Percentiles rank a stretch among this genome's conserved stretches.
Conservation (phyloP, 1,140 invertebrate genomes). For the Drosophila subobscura region DNA sequence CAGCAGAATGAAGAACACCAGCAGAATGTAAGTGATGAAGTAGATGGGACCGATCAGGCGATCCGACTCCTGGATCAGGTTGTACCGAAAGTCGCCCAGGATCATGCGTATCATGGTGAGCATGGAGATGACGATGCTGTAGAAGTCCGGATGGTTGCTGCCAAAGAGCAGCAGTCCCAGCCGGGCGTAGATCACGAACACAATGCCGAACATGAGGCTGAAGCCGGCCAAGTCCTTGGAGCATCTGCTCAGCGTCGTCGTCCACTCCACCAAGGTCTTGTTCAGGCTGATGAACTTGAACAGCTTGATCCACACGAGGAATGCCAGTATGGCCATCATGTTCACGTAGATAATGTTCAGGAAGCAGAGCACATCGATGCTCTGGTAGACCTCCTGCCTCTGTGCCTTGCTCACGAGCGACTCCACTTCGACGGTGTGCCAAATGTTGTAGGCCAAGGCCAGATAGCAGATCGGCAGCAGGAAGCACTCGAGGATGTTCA, state of each 20-base stretch:
- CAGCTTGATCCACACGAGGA: slow-evolving; percentile 78
- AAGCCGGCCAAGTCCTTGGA: slow-evolving; percentile 90
- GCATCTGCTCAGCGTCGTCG: slow-evolving; percentile 87
- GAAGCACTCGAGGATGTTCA: slow-evolving; percentile 57
- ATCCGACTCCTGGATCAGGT: slow-evolving; percentile 88
- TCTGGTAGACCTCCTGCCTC: slow-evolving; percentile 15
- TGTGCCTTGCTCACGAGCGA: not conserved
- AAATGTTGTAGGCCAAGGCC: slow-evolving; percentile 64
- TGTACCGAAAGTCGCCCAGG: slow-evolving; percentile 92
- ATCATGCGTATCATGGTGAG: slow-evolving; percentile 91
- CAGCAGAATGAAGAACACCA: slow-evolving; percentile 92
- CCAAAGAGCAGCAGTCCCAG: slow-evolving; percentile 89
- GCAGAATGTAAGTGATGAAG: slow-evolving; percentile 91
- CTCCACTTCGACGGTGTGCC: slow-evolving; percentile 45
- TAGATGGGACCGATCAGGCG: slow-evolving; percentile 91
- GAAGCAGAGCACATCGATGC: slow-evolving; percentile 57
- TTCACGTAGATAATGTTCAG: slow-evolving; percentile 68
- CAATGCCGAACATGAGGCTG: slow-evolving; percentile 92
- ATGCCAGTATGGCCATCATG: slow-evolving; percentile 71
- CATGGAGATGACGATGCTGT: slow-evolving; percentile 86
- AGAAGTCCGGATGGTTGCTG: slow-evolving; percentile 87
- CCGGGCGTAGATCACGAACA: slow-evolving; percentile 91
- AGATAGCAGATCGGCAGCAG: slow-evolving; percentile 68
- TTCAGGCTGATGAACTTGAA: slow-evolving; percentile 86
- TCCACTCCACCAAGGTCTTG: slow-evolving; percentile 91